A percentile compares a stretch with the other conserved stretches of the same genome.
Conservation (phyloP, 1,140 invertebrate species). For the Nautilus pompilius region DNA sequence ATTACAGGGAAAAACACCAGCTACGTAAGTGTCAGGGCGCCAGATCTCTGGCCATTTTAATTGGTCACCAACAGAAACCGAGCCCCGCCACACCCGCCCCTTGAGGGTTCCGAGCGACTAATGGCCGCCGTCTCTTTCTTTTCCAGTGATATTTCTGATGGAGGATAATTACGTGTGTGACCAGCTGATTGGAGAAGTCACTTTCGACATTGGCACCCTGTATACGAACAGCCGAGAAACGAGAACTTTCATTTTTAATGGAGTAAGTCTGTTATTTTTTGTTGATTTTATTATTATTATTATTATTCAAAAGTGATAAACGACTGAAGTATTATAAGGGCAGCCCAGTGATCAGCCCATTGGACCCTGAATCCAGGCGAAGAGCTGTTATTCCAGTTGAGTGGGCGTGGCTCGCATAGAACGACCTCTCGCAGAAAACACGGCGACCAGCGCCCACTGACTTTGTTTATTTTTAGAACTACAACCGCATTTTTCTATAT, state of each 20-base stretch:
- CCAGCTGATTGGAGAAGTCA: constrained; percentile 26
- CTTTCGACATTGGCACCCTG: constrained; percentile 25
- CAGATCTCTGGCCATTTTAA: background rate
- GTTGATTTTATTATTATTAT: background rate
- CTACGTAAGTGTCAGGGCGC: constrained; percentile 25
- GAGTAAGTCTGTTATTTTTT: constrained; percentile 35
- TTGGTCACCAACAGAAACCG: background rate
- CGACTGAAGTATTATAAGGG: background rate
- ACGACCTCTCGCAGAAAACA: too few relatives aligned
- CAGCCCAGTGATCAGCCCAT: background rate
- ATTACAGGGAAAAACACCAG: constrained; percentile 35
- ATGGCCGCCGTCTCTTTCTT: background rate
- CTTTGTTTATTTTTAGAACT: background rate
- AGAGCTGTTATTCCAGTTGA: background rate
- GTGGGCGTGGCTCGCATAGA: background rate
- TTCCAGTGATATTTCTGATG: constrained; percentile 40
- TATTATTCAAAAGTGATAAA: background rate
- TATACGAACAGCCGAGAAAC: constrained; percentile 13
- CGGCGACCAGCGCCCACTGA: background rate
- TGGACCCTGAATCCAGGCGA: background rate
- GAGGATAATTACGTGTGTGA: constrained; percentile 34
- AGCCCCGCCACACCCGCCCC: background rate
- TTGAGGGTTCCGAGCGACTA: background rate
- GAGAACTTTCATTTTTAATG: constrained; percentile 37
- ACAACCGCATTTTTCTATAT: background rate